Base-by-base conservation (phyloP, 1,140 invertebrate species). In the Tribolium madens region DNA sequence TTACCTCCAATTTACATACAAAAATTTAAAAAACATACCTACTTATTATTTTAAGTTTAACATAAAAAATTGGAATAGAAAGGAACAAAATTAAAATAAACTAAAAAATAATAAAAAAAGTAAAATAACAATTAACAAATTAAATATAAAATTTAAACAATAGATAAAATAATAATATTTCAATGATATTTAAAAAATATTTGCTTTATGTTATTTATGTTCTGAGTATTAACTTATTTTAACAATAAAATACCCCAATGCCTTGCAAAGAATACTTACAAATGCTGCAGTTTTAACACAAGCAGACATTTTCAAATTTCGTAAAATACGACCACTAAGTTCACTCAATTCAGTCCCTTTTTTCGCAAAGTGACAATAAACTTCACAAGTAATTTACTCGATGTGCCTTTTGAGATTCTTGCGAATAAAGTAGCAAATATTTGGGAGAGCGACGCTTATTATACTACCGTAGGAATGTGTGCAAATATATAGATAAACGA, bases 401-500 rank as follows among this genome's bases (percentile, higher is more conserved):
- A 26, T 76, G 47, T 52, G 15, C 33, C 53, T 18, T 15, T 52
- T 52, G 50, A 15, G 46, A 52, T 31, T 14, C 12, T 46, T 53
- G 12, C n/a, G 17, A 76, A 53, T 64, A 71, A 75, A 71, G 71
- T 78, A 76, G 60, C 17, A 17, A 47, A 21, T 33, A 31, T 47
- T 50, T 48, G 18, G 10, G 31, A 31, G 50, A 46, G 48, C 74
- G 60, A 57, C 75, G 74, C 57, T 76, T 79, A 76, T 76, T 79
- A 69, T 77, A 33, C 47, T 53, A 26, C 17, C 70, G 72, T 72
- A 33, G 75, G 78, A 79, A 79, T 79, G 78, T 70, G 75, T 60
- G 73, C 52, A 78, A 79, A 79, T 79, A 69, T 76, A 79, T 70
- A 68, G 70, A 75, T 72, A 60, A 78, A 48, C 64, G 73, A 72